Base-by-base conservation (phyloP, 2,797 vertebrate species). In the Rhadinocentrus ornatus region DNA sequence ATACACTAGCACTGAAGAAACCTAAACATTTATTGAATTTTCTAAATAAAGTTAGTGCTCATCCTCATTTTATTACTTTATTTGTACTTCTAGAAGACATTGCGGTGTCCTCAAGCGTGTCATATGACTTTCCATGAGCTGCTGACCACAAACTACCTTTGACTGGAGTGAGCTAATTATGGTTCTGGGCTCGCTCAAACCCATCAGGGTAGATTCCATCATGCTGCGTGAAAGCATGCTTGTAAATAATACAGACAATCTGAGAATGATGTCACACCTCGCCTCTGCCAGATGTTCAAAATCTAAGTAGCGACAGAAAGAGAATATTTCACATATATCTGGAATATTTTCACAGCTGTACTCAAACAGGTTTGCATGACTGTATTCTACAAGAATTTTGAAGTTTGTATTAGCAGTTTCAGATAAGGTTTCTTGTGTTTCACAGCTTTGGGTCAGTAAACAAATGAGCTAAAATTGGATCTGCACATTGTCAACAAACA, bases 101-200 rank as follows among this genome's bases (percentile, higher is more conserved):
- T 34, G 74, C 31, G 0, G 44, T 66, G 55, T 66, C 48, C 69
- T 83, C 7, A 64, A 72, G 66, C 3, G 3, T 63, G 79, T 77
- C 78, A 66, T 70, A 71, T 46, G 66, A 69, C 72, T 72, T 46
- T 62, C 73, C 55, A 66, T 26, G 3, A 32, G 15, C 68, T 39
- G 60, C 58, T 78, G 78, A 79, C 81, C 80, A 75, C 75, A 35
- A 57, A 72, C 64, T 70, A 77, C 77, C 78, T 81, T 80, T 69
- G 66, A 75, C 57, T 50, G 46, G 60, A 59, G 50, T 27, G 62
- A 37, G 67, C 75, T 83, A 87, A 88, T 86, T 83, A 71, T 75
- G 76, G 73, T 67, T 54, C 52, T 31, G 1, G 26, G 50, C 73
- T 59, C 56, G 34, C 34, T 77, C 57, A 41, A 57, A 75, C 69